A percentile compares a stretch with the other conserved stretches of the same genome.
phyloP scores from a whole-genome alignment of 2,113 vertebrate genomes.

The Gallinago undulata region DNA sequence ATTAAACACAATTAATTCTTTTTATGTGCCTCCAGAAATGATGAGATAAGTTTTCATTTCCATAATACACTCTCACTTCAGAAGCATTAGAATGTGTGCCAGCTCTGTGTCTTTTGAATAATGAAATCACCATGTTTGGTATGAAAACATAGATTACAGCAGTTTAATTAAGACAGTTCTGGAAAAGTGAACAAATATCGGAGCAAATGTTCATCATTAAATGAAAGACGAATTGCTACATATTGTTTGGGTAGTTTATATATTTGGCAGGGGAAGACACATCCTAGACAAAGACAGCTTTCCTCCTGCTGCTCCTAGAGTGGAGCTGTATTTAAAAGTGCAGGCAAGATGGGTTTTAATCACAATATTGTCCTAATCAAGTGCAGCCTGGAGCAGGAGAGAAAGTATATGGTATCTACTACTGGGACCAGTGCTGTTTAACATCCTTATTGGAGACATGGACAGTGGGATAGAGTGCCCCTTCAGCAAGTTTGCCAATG shows the following conservation, averaged over 20 bases:
- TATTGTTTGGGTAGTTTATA: neutral
- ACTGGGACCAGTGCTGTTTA: too few species aligned
- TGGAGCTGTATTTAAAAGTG: neutral
- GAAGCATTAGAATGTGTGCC: neutral
- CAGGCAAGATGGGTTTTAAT: neutral
- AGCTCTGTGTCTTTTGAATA: neutral
- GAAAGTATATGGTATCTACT: neutral
- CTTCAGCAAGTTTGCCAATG: too few species aligned
- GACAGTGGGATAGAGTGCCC: too few species aligned
- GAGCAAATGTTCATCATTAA: neutral
- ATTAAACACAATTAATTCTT: neutral
- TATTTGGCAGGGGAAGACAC: neutral
- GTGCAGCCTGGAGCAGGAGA: neutral
- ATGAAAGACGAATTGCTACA: neutral
- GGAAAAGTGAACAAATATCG: conserved; percentile 9
- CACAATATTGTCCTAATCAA: neutral
- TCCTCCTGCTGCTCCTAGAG: neutral
- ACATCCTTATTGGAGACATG: too few species aligned
- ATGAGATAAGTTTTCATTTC: neutral
- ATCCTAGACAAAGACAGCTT: neutral
- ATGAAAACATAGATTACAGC: conserved; percentile 18
- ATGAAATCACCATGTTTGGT: neutral
- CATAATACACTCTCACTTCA: neutral
- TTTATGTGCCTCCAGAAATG: neutral
- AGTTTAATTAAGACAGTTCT: conserved; percentile 29